Conservation (phyloP, 2,113 vertebrate genomes). For the Epinephelus cyanopodus region DNA sequence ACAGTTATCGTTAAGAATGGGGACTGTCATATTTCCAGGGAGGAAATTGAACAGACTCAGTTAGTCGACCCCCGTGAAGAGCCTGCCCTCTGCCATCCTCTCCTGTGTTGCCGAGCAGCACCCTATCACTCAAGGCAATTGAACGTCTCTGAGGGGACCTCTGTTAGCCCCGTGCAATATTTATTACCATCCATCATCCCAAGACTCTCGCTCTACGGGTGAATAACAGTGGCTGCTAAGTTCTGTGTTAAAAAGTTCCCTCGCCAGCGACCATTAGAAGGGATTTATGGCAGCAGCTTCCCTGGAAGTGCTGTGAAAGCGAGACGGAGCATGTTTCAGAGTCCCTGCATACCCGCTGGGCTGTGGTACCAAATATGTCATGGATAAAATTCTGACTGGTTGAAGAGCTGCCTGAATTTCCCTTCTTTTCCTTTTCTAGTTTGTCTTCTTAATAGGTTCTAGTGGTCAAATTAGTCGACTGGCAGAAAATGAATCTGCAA, state of each 20-base stretch:
- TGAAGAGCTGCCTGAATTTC: slow-evolving; percentile 35
- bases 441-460: slow-evolving; percentile 27
- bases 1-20: slow-evolving; percentile 43
- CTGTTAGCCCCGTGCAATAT: slow-evolving; percentile 82
- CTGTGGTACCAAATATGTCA: slow-evolving; percentile 62
- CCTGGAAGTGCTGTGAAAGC: slow-evolving; percentile 67
- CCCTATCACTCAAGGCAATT: slow-evolving; percentile 82
- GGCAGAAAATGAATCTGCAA: slow-evolving; percentile 5
- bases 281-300: slow-evolving; percentile 75
- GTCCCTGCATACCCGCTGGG: slow-evolving; percentile 51
- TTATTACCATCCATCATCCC: slow-evolving; percentile 81
- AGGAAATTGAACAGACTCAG: slow-evolving; percentile 75
- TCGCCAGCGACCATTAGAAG: slow-evolving; percentile 71
- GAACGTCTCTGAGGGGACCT: slow-evolving; percentile 79
- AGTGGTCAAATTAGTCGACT: background rate
- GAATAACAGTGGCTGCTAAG: slow-evolving; percentile 77
- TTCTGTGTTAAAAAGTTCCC: slow-evolving; percentile 80
- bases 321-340: slow-evolving; percentile 63
- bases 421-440: slow-evolving; percentile 21
- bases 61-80: slow-evolving; percentile 64
- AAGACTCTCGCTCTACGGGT: slow-evolving; percentile 60
- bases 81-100: slow-evolving; percentile 72
- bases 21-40: slow-evolving; percentile 42
- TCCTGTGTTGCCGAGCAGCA: slow-evolving; percentile 71
- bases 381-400: slow-evolving; percentile 48